Evolutionary conservation across 2,113 vertebrate genomes (phyloP).

Genomic region (Psittacara wagleri): DNA sequence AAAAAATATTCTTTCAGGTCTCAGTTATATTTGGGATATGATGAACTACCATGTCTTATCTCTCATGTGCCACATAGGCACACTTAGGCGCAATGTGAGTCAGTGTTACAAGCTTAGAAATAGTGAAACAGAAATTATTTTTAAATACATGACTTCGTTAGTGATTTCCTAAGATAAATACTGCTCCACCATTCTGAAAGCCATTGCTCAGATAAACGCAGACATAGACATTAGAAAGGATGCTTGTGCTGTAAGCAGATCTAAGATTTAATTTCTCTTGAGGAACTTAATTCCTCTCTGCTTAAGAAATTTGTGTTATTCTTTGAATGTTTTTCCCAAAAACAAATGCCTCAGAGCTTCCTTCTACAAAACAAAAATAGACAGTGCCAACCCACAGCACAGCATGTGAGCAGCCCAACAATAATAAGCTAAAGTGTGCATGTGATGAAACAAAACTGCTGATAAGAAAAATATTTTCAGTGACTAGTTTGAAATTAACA

Average conservation of each 20-base stretch:
- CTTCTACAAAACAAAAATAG: slow-evolving; percentile 40
- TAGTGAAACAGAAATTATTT: not conserved
- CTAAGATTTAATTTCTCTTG: not conserved
- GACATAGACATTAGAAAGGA: not conserved
- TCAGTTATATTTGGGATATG: not conserved
- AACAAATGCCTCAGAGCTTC: slow-evolving; percentile 38
- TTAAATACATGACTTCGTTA: not conserved
- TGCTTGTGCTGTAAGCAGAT: not conserved
- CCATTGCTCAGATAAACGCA: not conserved
- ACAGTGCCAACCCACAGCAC: slow-evolving; percentile 18
- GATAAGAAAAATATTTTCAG: slow-evolving; percentile 63
- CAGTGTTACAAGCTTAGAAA: not conserved
- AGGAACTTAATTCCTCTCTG: not conserved
- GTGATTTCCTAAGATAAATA: not conserved
- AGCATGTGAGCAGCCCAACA: slow-evolving; percentile 47
- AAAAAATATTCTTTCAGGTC: not conserved
- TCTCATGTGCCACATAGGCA: not conserved
- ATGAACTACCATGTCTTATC: not conserved
- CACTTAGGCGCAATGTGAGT: not conserved
- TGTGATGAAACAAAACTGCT: slow-evolving; percentile 22
- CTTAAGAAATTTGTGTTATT: slow-evolving; percentile 11
- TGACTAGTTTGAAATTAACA: slow-evolving; percentile 11
- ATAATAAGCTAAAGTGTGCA: slow-evolving; percentile 6
- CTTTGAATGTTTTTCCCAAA: slow-evolving; percentile 6
- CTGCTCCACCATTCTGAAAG: not conserved